Base-by-base conservation (phyloP, 1,140 invertebrate genomes). In the Hylyphantes graminicola region DNA sequence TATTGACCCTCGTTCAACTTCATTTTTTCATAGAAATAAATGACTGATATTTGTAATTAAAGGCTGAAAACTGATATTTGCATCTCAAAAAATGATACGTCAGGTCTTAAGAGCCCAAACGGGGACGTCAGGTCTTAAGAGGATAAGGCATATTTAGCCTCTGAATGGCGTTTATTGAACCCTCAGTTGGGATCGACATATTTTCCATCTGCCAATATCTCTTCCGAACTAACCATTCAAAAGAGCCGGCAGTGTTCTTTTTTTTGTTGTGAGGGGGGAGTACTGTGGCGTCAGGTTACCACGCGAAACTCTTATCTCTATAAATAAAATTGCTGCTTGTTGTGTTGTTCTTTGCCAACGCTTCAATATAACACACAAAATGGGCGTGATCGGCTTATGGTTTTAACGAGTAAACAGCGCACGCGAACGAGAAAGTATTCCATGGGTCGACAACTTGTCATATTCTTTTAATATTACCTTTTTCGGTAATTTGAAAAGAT, bases 391-490 rank as follows among this genome's bases (percentile, higher is more conserved):
- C n/a, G 11, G 51, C 75, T 9, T 50, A 65, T 65, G 63, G 61
- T 35, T 78, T 67, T 78, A 78, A 59, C 67, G 57, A 78, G 75
- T 67, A 78, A 78, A 78, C 75, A 78, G 48, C 35, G 53, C 75
- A 78, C 75, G 61, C 63, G 17, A 78, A 50, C 21, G n/a, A 21
- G 13, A n/a, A n/a, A 7, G 54, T 21, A 10, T 59, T 35, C 21
- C 51, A 19, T 57, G 54, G 19, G 51, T 74, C 73, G 57, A 21
- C 57, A 57, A 75, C 13, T 51, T 75, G 57, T 75, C 73, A 63
- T 70, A 35, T n/a, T 70, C 11, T 51, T n/a, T n/a, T 35, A 35
- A 35, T 35, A 35, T 35, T 35, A 5, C 35, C 35, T 35, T 35
- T 35, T 35, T 35, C 35, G 35, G 35, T 35, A 35, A 35, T 35